Evolutionary conservation across 2,113 vertebrate species (phyloP).

Genomic region (Scopus umbretta): DNA sequence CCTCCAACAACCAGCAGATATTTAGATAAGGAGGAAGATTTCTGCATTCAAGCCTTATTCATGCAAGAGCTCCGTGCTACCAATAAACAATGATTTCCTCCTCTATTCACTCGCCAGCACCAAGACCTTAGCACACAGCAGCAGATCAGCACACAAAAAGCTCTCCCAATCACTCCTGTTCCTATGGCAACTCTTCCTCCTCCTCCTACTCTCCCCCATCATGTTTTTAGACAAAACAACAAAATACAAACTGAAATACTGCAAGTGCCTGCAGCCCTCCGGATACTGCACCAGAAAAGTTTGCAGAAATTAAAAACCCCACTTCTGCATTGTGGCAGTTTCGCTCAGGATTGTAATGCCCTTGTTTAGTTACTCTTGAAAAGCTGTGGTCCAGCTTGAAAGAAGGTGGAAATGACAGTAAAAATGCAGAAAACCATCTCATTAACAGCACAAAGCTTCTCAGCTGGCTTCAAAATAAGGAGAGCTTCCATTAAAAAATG

Average conservation of each 20-base stretch:
- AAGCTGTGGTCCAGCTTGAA: neutral
- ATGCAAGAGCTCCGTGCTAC: neutral
- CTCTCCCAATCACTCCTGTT: slow-evolving; percentile 36
- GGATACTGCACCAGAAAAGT: neutral
- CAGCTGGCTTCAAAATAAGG: neutral
- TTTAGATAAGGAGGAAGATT: neutral
- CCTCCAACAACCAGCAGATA: neutral
- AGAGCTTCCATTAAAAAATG: neutral
- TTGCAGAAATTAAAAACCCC: neutral
- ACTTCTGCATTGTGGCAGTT: neutral
- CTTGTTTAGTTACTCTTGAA: neutral
- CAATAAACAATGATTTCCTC: neutral
- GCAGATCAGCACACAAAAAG: slow-evolving; percentile 3
- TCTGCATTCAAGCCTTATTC: neutral
- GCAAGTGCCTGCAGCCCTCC: neutral
- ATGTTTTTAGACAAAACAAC: slow-evolving; percentile 43
- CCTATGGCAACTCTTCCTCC: slow-evolving; percentile 59
- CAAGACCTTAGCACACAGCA: neutral
- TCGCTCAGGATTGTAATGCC: neutral
- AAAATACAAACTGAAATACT: slow-evolving; percentile 27
- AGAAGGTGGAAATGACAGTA: neutral
- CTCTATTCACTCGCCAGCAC: neutral
- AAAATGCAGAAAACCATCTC: neutral
- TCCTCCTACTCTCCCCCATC: slow-evolving; percentile 37
- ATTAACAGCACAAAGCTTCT: neutral